Base-by-base conservation (phyloP, 2,797 vertebrate species). In the Bovichtus variegatus region DNA sequence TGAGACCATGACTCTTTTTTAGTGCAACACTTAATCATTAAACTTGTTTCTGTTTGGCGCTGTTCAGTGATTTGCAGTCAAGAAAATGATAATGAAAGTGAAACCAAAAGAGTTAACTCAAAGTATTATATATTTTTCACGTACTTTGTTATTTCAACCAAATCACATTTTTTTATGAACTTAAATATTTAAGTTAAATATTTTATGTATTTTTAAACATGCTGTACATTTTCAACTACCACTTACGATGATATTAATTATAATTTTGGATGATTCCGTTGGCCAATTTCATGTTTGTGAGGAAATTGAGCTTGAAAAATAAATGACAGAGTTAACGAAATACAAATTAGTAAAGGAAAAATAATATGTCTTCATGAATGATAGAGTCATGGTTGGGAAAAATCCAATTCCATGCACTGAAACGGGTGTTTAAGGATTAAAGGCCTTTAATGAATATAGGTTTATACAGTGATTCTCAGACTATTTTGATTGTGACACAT, bases 11-110 rank as follows among this genome's bases (percentile, higher is more conserved):
- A 8, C 13, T 9, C 2, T 36, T 25, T 63, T 19, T 18, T n/a
- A n/a, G n/a, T n/a, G n/a, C n/a, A n/a, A n/a, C n/a, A n/a, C n/a
- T n/a, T n/a, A n/a, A n/a, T n/a, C n/a, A n/a, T n/a, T n/a, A n/a
- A n/a, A n/a, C n/a, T n/a, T n/a, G n/a, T n/a, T 31, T 40, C 10
- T 27, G 18, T 59, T 55, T 63, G 67, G 58, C 71, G 55, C 38
- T n/a, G n/a, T n/a, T n/a, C n/a, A n/a, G n/a, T 59, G 0, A 61
- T 47, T 25, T 21, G n/a, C 9, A 34, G 8, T 19, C 8, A 66
- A 41, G 5, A 40, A 41, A 64, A 13, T 2, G 1, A 18, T 50
- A 2, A 38, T 55, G 23, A 67, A 5, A 40, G 7, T 27, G 5
- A 41, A 59, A 53, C 13, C 10, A 36, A 29, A 11, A 19, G 61